Base-by-base conservation (phyloP, 1,140 invertebrate genomes). In the Yoshiicerus persimilis region DNA sequence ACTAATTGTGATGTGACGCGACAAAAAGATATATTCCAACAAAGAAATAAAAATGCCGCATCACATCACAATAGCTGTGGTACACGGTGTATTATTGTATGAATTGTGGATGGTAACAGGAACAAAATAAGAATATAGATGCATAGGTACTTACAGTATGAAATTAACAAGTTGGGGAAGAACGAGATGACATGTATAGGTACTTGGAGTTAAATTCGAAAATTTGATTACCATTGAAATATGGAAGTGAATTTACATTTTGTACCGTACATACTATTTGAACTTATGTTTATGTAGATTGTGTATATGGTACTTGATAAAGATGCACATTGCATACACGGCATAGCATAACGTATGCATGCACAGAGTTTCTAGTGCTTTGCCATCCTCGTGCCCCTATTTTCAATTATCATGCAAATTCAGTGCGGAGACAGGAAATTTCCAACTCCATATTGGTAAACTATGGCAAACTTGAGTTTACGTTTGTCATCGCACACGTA, bases 361-460 rank as follows among this genome's bases (percentile, higher is more conserved):
- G 75, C 20, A 83, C 34, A 56, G 25, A 47, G 34, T 13, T 84
- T 16, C 41, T 47, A 47, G 36, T 39, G 34, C 36, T 87, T 83
- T 34, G 23, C 13, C 84, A n/a, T 77, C 39, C 87, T 36, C 30
- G n/a, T 39, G 84, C n/a, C 86, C 87, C 87, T 32, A 83, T 89
- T 86, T 89, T 89, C 87, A 87, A 89, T 89, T 89, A 89, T 89
- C 86, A 89, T 89, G 89, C 85, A 89, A 89, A 89, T 89, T 80
- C 41, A 27, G 20, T 88, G 39, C 20, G 84, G 70, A 77, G 66
- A n/a, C 84, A 85, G 83, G 87, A 88, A 88, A 83, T 87, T 87
- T 86, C 34, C 47, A 32, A 66, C 47, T 86, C 47, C 47, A 86
- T 34, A 85, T 38, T 64, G 64, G 64, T 39, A 66, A 75, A 80